Percentiles rank a stretch among this genome's conserved stretches.
Evolutionary conservation across 2,888 invertebrate species (phyloP).

Genomic region (Trypoxylon attenuatum): DNA sequence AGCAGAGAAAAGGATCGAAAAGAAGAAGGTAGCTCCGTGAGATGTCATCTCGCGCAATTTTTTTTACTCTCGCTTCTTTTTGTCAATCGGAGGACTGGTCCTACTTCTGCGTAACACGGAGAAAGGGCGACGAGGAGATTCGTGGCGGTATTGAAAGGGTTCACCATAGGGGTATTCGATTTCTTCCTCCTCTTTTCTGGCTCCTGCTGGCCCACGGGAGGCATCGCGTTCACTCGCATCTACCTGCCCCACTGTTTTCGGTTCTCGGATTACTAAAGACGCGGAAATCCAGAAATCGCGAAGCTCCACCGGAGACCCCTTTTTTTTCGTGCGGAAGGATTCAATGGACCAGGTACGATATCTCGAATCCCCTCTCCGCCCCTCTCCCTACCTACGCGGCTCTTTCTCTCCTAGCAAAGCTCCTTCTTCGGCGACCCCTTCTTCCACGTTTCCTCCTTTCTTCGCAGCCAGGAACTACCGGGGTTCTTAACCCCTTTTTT

Average conservation of each 20-base stretch:
- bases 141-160: constrained; percentile 45
- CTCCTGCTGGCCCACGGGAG: background rate
- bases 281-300: constrained; percentile 72
- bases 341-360: constrained; percentile 35
- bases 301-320: constrained; percentile 51
- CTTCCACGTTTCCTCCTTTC: constrained; percentile 47
- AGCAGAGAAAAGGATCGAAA: constrained; percentile 24
- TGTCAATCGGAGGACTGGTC: constrained; percentile 15
- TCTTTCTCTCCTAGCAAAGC: constrained; percentile 33
- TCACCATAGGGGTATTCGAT: constrained; percentile 44
- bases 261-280: constrained; percentile 72
- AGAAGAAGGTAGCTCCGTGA: constrained; percentile 43
- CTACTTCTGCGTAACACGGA: too few relatives aligned
- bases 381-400: constrained; percentile 30
- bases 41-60: constrained; percentile 74
- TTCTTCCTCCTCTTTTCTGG: constrained; percentile 31
- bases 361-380: constrained; percentile 13
- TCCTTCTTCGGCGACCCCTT: constrained; percentile 45
- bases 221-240: constrained; percentile 31
- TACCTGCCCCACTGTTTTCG: constrained; percentile 67
- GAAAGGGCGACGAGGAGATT: constrained; percentile 25
- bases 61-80: constrained; percentile 45
- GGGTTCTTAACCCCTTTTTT: constrained; percentile 73
- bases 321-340: constrained; percentile 21
- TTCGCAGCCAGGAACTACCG: constrained; percentile 38